Evolutionary conservation across 2,888 invertebrate species (phyloP).

Genomic region (Autographa gamma): DNA sequence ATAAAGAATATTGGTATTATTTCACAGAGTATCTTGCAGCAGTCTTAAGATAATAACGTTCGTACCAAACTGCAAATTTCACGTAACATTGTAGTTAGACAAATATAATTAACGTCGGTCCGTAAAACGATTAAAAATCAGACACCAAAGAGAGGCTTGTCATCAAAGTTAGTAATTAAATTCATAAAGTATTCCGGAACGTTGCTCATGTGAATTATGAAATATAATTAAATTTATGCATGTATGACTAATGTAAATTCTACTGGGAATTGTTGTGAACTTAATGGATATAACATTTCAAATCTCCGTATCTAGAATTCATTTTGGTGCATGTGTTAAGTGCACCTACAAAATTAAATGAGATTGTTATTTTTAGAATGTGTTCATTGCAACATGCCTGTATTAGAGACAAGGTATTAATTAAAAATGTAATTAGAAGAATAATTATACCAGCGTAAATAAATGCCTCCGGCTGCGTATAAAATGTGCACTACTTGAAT

Average conservation of each 20-base stretch:
- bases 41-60: too few species aligned
- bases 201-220: conserved; percentile 52
- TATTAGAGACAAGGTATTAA: background rate
- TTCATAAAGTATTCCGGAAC: conserved; percentile 55
- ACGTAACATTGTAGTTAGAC: background rate
- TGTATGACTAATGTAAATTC: conserved; percentile 47
- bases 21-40: too few species aligned
- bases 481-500: background rate
- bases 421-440: background rate
- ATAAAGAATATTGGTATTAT: too few species aligned
- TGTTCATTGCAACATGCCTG: background rate
- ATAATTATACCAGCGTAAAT: background rate
- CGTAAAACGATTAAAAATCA: conserved; percentile 52
- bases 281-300: conserved; percentile 33
- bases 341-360: conserved; percentile 9
- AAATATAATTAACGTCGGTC: conserved; percentile 27
- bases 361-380: conserved; percentile 1
- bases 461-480: background rate
- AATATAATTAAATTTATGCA: conserved; percentile 54
- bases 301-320: conserved; percentile 19
- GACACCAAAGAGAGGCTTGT: conserved; percentile 44
- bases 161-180: conserved; percentile 59
- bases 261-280: conserved; percentile 37
- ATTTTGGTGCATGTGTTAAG: conserved; percentile 19
- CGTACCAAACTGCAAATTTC: background rate